Evolutionary conservation across 2,113 vertebrate species (phyloP).

Genomic region (Sisor rabdophorus): DNA sequence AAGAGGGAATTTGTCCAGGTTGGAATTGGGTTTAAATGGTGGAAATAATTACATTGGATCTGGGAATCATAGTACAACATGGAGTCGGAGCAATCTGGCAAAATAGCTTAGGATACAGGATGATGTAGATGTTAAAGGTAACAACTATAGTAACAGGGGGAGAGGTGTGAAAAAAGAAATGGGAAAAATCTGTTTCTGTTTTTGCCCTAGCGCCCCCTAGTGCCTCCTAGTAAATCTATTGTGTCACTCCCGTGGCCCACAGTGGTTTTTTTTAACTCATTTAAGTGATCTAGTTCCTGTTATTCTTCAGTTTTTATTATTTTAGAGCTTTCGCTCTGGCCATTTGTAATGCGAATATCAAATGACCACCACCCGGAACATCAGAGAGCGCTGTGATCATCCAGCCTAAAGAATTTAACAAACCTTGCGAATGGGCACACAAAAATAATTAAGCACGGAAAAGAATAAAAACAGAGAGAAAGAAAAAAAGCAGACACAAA

Average conservation of each 20-base stretch:
- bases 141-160: background rate
- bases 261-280: slow-evolving; percentile 47
- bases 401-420: slow-evolving; percentile 45
- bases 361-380: slow-evolving; percentile 35
- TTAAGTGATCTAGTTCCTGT: slow-evolving; percentile 8
- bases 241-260: slow-evolving; percentile 7
- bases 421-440: slow-evolving; percentile 29
- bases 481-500: background rate
- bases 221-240: background rate
- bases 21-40: no score
- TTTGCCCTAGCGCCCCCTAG: background rate
- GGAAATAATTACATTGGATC: no score
- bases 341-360: slow-evolving; percentile 34
- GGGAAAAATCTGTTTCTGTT: no score
- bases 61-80: background rate
- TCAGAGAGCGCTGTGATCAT: slow-evolving; percentile 37
- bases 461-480: background rate
- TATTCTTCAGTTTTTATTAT: slow-evolving; percentile 6
- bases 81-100: background rate
- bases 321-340: slow-evolving; percentile 41
- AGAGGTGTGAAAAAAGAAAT: background rate
- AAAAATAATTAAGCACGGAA: slow-evolving; percentile 33
- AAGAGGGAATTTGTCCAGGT: background rate
- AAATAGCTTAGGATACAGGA: background rate
- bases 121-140: background rate